Evolutionary conservation across 2,888 invertebrate genomes (phyloP), one percentile per base, ranked within the genome.

Genomic region (Synergus itoensis): DNA sequence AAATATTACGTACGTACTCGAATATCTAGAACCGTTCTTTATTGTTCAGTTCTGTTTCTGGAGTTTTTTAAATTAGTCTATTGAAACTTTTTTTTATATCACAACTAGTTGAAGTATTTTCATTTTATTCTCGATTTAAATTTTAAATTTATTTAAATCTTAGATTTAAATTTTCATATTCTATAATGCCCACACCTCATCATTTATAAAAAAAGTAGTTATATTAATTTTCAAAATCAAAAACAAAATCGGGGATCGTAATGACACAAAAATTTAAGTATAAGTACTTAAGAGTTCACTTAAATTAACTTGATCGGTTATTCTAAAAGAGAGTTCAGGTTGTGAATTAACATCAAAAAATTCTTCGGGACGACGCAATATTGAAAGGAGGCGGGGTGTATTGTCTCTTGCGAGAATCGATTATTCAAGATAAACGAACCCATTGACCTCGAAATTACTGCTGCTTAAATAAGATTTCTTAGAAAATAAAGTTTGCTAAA

Each of bases 401-500:
- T 28, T 14, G 21, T 21, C 60, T 21, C n/a, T 9, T 14, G 3
- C 28, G 14, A 69, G 16, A 69, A 69, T 69, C 48, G 28, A 73
- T 53, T 48, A 53, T 21, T 43, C 4, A 43, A 67, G n/a, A 36
- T 73, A 40, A 73, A 57, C n/a, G 36, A 73, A 53, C n/a, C n/a
- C n/a, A 12, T 53, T 62, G 48, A 53, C 21, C 28, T 28, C 48
- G 14, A 62, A 73, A 53, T 48, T 45, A 36, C 36, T 12, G n/a
- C 36, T 73, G 36, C 48, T 73, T n/a, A 16, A 73, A 73, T 53
- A 53, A 21, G 4, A 4, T 62, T 62, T 53, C n/a, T 73, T 28
- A 45, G n/a, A n/a, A 73, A 73, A 73, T 73, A 73, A 73, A 73
- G 53, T 57, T 73, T 53, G 4, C 73, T 73, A 73, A 53, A 73